Percentiles rank a stretch among this genome's conserved stretches.
phyloP scores from a whole-genome alignment of 2,113 vertebrate genomes.

The Cnemophilus loriae region DNA sequence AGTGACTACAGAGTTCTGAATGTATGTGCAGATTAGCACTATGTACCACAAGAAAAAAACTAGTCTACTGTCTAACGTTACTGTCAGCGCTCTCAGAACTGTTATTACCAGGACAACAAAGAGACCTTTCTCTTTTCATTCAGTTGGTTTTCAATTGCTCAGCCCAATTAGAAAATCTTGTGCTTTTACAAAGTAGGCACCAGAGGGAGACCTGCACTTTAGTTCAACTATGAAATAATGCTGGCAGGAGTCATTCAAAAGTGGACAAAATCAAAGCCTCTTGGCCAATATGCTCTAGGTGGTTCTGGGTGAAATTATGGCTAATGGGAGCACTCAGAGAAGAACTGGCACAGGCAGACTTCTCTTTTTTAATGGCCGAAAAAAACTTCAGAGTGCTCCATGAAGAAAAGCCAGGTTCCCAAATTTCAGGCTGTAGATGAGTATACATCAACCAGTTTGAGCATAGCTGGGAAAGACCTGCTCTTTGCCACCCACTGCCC shows the following conservation, averaged over 20 bases:
- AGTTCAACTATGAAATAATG: constrained; percentile 13
- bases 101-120: constrained; percentile 13
- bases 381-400: neutral
- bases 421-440: neutral
- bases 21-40: neutral
- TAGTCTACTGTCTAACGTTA: neutral
- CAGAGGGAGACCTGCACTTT: constrained; percentile 62
- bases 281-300: neutral
- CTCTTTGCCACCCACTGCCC: neutral
- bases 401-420: neutral
- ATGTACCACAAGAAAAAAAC: neutral
- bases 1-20: neutral
- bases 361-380: neutral
- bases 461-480: neutral
- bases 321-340: neutral
- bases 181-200: constrained; percentile 55
- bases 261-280: neutral
- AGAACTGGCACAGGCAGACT: neutral
- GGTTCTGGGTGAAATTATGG: neutral
- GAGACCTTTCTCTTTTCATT: constrained; percentile 30
- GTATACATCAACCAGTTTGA: neutral
- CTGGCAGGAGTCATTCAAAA: neutral
- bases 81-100: neutral
- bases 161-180: constrained; percentile 37
- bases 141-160: constrained; percentile 3